Base-by-base conservation (phyloP, 2,113 vertebrate species). In the Leucoraja erinaceus region DNA sequence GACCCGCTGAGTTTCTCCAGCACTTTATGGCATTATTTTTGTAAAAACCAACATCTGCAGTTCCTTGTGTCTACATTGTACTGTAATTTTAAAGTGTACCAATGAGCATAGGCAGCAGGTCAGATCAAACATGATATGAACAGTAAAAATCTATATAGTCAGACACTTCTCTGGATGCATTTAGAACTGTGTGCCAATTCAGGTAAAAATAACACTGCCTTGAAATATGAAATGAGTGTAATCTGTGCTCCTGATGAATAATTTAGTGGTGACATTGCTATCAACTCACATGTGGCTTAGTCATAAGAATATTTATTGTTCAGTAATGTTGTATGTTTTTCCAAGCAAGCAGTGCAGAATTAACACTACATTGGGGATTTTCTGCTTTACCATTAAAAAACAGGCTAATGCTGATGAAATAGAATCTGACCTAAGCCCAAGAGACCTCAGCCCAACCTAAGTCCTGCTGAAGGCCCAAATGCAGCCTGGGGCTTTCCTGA, bases 151-250 rank as follows among this genome's bases (percentile, higher is more conserved):
- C 4, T 59, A 22, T 56, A 56, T 9, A 16, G 28, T 61, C 28
- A 33, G 14, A 68, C 33, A 66, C 12, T n/a, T 90, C 31, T 47
- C 38, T 47, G 38, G 38, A 1, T 47, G 14, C 86, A 90, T 68
- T 90, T 90, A 33, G 86, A 38, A 22, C 25, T 68, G 11, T 90
- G 33, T 14, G 31, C n/a, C 61, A 66, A 90, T 66, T 66, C 86
- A 90, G 16, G 31, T 31, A 33, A 90, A 90, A 66, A 90, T 68
- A 90, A 90, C 63, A 20, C 63, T 90, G 59, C 54, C n/a, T 77
- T 77, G 31, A 90, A 68, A 90, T 38, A 11, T 63, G 61, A 68
- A 90, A 66, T 68, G 28, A 66, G 63, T 66, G 66, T 66, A 33
- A 61, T 88, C 84, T 66, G 6, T 66, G 5, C n/a, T n/a, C 63